Base-by-base conservation (phyloP, 23 tunicate species). In the Halocynthia aurantium region DNA sequence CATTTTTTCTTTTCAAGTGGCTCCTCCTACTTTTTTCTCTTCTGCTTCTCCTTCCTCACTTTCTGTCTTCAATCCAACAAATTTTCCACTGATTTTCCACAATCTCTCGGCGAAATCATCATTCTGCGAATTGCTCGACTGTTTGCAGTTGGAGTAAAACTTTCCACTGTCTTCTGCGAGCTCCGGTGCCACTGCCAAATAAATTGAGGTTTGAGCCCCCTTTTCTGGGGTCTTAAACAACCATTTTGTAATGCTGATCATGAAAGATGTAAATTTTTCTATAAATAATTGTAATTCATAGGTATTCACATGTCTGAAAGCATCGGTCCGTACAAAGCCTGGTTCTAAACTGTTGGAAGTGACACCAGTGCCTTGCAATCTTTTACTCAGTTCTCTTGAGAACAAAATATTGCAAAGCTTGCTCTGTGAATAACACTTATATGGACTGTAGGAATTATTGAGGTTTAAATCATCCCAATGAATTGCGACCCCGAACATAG, bases 151-250 rank as follows among this genome's bases (percentile, higher is more conserved):
- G 10, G 40, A 18, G 71, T 67, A 67, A 67, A n/a, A 90, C 52
- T 75, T 80, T 49, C 96, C 96, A 61, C 75, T 86, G 8, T 73
- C 82, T 2, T 70, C 70, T 54, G 76, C 80, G 5, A 90, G 80
- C 64, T 90, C 90, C 31, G 85, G 85, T 9, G 96, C 89, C 22
- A 84, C 82, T 5, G 96, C 96, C 50, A 89, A 90, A 52, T 77
- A 90, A 54, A 90, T 84, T 18, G 85, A 52, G n/a, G n/a, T n/a
- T n/a, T n/a, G n/a, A n/a, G n/a, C n/a, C n/a, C n/a, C n/a, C n/a
- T n/a, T n/a, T n/a, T 69, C 75, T 4, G 89, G 89, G 12, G 83
- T 75, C n/a, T 81, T 80, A 18, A 82, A 77, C 20, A 71, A 71
- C 15, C 57, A 55, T 71, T 55, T 71, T 49, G 76, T 22, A 40